These are phyloP conservation scores for Caenorhabditis sulstoni DNA, from an alignment of 2,888 invertebrate species.

Conservation along the genomic window DNA sequence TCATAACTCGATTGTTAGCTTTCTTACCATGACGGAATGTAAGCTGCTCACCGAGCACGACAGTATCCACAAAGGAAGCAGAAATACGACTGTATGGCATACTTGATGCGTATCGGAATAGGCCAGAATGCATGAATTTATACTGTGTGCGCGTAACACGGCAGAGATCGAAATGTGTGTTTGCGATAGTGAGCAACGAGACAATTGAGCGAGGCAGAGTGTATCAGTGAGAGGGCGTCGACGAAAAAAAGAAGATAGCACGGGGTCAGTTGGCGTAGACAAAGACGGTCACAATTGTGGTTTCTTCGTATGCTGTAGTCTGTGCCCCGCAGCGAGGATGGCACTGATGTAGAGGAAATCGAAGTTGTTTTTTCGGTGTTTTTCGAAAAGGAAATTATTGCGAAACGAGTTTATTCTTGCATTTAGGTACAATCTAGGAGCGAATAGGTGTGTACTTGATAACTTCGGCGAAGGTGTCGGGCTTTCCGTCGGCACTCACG, in stretches of 20 bases:
- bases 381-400: not conserved
- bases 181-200: constrained; percentile 33
- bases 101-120: constrained; percentile 16
- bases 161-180: constrained; percentile 1
- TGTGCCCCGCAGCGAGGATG: constrained; percentile 2
- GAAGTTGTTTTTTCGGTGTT: constrained; percentile 1
- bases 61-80: constrained; percentile 20
- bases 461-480: constrained; percentile 54
- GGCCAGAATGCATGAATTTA: constrained; percentile 27
- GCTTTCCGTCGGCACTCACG: constrained; percentile 45
- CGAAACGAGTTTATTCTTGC: constrained; percentile 8
- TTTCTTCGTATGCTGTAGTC: constrained; percentile 38
- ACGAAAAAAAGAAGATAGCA: constrained; percentile 14
- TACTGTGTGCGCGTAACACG: constrained; percentile 5
- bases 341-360: not conserved
- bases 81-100: constrained; percentile 45
- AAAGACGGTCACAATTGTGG: constrained; percentile 39
- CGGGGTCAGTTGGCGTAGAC: constrained; percentile 18
- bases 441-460: constrained; percentile 47
- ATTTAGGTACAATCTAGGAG: constrained; percentile 28
- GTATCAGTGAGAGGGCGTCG: constrained; percentile 16
- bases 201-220: constrained; percentile 11
- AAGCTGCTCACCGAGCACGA: constrained; percentile 45
- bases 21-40: constrained; percentile 54
- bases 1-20: constrained; percentile 60